These are phyloP conservation scores for Lophura nycthemera DNA, from an alignment of 2,113 vertebrate genomes.

Conservation along the genomic window DNA sequence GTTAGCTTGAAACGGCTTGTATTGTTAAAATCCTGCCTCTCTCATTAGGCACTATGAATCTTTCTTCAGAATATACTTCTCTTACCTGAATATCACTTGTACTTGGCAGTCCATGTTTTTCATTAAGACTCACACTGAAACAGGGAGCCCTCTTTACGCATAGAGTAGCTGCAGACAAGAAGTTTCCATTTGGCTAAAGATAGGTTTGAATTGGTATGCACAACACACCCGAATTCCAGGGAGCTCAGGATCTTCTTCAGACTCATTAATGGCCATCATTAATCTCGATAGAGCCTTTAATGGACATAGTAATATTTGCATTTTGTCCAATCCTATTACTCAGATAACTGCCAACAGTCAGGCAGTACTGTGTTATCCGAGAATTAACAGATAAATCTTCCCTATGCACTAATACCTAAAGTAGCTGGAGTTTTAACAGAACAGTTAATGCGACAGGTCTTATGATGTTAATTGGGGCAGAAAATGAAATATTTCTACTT, in stretches of 20 bases:
- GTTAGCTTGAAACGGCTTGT: background rate
- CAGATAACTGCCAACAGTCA: constrained; percentile 38
- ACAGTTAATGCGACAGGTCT: constrained; percentile 59
- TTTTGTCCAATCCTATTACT: constrained; percentile 68
- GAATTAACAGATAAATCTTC: constrained; percentile 71
- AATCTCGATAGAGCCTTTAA: constrained; percentile 37
- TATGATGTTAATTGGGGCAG: constrained; percentile 72
- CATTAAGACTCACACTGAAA: background rate
- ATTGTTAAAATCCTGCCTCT: background rate
- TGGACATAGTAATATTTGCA: background rate
- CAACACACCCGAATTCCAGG: constrained; percentile 26
- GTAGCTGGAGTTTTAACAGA: constrained; percentile 54
- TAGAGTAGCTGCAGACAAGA: background rate
- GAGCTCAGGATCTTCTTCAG: constrained; percentile 10
- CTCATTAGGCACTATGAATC: background rate
- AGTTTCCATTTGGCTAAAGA: background rate
- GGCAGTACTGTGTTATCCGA: constrained; percentile 43
- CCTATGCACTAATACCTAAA: constrained; percentile 48
- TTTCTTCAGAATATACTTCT: background rate
- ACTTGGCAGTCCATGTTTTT: background rate
- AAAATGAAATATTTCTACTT: constrained; percentile 69
- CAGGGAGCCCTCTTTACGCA: background rate
- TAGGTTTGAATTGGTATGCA: background rate
- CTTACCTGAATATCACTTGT: background rate
- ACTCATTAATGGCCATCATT: constrained; percentile 11